Conservation (phyloP, 64 coral and sea anemone species). For the Porites lutea region DNA sequence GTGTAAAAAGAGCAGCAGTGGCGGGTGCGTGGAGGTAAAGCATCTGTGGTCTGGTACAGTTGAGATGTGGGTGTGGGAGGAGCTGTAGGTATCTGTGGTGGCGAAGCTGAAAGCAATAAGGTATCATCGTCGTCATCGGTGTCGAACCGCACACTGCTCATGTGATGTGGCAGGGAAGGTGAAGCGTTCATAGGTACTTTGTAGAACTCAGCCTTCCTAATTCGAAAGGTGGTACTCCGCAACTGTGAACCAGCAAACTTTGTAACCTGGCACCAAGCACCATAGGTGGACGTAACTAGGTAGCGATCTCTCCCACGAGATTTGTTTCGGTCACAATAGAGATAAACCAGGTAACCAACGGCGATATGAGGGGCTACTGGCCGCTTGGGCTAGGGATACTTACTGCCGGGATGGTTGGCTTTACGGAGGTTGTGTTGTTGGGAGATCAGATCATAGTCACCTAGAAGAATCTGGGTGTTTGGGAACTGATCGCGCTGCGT, state of each 20-base stretch:
- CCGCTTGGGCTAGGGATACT: too few relatives aligned
- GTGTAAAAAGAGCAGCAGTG: background rate
- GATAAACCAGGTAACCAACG: background rate
- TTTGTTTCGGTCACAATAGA: slow-evolving; percentile 66
- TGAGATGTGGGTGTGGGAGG: too few relatives aligned
- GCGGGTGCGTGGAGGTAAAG: background rate
- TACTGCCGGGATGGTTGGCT: too few relatives aligned
- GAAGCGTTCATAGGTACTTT: too few relatives aligned
- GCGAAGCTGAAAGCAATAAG: background rate
- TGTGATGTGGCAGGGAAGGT: background rate
- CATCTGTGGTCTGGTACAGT: background rate
- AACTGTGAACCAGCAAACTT: slow-evolving; percentile 49
- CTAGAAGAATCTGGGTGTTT: too few relatives aligned
- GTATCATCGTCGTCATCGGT: background rate
- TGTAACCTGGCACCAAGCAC: slow-evolving; percentile 17
- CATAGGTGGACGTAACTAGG: slow-evolving; percentile 32
- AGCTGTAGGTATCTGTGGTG: too few relatives aligned
- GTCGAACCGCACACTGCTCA: background rate
- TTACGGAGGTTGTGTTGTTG: too few relatives aligned
- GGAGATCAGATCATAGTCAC: too few relatives aligned
- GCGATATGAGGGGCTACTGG: too few relatives aligned
- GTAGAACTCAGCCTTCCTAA: background rate
- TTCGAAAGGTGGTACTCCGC: slow-evolving; percentile 23
- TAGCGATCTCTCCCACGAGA: slow-evolving; percentile 49
- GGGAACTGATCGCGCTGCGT: too few relatives aligned